Evolutionary conservation across 2,113 vertebrate genomes (phyloP).

Genomic region (Camelus bactrianus): DNA sequence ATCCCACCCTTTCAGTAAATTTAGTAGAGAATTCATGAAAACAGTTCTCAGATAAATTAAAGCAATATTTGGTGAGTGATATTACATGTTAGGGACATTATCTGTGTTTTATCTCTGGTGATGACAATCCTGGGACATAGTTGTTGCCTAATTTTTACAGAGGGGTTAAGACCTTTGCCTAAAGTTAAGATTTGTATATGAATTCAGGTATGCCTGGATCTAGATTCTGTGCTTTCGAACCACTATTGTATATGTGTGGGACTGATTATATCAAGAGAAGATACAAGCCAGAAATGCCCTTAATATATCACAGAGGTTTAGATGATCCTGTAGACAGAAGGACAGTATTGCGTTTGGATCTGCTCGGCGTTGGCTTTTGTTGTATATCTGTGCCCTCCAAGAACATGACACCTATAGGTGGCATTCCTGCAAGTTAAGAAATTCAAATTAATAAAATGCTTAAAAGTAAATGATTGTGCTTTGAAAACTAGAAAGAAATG

Average conservation of each 20-base stretch:
- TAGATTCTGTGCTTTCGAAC: background rate
- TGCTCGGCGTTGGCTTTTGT: background rate
- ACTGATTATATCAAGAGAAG: background rate
- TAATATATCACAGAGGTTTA: background rate
- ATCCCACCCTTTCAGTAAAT: background rate
- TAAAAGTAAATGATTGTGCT: background rate
- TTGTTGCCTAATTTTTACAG: background rate
- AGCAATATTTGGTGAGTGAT: background rate
- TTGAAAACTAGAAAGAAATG: background rate
- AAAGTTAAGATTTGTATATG: background rate
- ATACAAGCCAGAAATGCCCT: background rate
- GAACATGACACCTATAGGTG: background rate
- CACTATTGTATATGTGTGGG: background rate
- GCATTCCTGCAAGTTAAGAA: background rate
- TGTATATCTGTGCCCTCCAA: background rate
- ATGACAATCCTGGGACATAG: background rate
- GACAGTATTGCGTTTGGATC: background rate
- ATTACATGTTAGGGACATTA: background rate
- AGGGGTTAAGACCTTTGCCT: background rate
- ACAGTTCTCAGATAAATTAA: background rate
- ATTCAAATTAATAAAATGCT: background rate
- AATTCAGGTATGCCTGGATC: background rate
- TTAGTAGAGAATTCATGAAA: background rate
- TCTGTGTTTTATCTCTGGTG: background rate
- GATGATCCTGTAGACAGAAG: background rate